Conservation (phyloP, 2,113 vertebrate species). For the Puntigrus tetrazona region DNA sequence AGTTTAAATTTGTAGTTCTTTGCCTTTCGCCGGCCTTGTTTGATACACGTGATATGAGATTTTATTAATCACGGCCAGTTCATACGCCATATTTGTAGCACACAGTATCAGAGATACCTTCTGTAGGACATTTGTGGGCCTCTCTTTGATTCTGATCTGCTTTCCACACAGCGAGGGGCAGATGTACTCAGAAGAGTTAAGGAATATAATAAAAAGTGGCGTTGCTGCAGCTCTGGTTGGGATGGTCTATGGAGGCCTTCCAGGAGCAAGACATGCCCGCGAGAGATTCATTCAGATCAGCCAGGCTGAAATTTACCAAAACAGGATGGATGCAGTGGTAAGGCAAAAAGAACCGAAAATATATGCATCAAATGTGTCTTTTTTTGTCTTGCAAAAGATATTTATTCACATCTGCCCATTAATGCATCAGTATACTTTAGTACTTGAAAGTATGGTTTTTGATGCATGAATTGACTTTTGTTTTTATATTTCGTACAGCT, state of each 20-base stretch:
- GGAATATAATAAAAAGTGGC: constrained; percentile 73
- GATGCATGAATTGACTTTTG: background rate
- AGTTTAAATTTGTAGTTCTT: background rate
- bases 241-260: constrained; percentile 86
- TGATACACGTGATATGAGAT: background rate
- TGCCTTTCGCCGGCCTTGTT: background rate
- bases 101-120: background rate
- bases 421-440: background rate
- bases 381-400: background rate
- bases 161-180: constrained; percentile 71
- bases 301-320: constrained; percentile 83
- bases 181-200: constrained; percentile 78
- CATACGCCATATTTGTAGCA: background rate
- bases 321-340: constrained; percentile 87
- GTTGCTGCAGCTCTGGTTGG: constrained; percentile 74
- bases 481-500: background rate
- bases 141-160: constrained; percentile 1
- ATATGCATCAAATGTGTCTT: background rate
- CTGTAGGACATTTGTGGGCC: background rate
- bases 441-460: background rate
- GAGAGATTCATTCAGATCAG: constrained; percentile 81
- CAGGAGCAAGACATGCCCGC: constrained; percentile 81
- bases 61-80: background rate
- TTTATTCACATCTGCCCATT: background rate
- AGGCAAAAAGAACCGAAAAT: constrained; percentile 45